Evolutionary conservation across 2,797 vertebrate species (phyloP).

Genomic region (Pseudotriccus pelzelni): DNA sequence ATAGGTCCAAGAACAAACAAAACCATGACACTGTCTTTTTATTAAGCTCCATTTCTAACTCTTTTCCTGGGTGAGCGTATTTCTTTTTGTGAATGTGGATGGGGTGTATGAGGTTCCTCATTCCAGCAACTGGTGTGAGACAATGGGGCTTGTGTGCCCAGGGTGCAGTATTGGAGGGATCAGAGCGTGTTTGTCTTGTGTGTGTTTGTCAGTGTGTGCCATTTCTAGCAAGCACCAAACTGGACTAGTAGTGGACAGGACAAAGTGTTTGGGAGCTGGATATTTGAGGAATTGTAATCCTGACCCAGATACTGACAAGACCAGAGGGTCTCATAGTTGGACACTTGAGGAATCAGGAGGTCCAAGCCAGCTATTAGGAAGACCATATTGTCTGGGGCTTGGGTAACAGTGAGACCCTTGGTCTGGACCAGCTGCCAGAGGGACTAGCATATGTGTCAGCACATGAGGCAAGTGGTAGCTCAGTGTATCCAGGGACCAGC

Average conservation of each 20-base stretch:
- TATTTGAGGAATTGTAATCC: neutral
- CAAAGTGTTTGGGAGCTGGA: neutral
- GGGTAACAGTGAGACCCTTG: neutral
- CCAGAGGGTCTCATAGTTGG: rapidly evolving
- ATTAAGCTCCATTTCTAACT: neutral
- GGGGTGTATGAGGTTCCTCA: neutral
- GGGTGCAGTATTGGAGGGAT: neutral
- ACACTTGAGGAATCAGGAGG: neutral
- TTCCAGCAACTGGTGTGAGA: neutral
- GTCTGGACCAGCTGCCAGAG: neutral
- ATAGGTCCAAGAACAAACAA: too few species aligned
- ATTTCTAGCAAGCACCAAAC: neutral
- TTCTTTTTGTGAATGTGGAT: neutral
- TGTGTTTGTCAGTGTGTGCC: neutral
- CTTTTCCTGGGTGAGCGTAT: neutral
- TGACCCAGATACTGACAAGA: neutral
- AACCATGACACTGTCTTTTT: too few species aligned
- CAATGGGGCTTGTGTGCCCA: neutral
- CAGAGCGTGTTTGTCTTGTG: too few species aligned
- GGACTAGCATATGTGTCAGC: neutral
- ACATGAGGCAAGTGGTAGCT: neutral
- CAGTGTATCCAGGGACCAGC: neutral
- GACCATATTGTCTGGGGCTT: neutral
- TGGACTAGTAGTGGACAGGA: neutral
- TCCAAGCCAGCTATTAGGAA: neutral